Evolutionary conservation across 2,888 invertebrate genomes (phyloP).

Genomic region (Calliphora vomitoria): DNA sequence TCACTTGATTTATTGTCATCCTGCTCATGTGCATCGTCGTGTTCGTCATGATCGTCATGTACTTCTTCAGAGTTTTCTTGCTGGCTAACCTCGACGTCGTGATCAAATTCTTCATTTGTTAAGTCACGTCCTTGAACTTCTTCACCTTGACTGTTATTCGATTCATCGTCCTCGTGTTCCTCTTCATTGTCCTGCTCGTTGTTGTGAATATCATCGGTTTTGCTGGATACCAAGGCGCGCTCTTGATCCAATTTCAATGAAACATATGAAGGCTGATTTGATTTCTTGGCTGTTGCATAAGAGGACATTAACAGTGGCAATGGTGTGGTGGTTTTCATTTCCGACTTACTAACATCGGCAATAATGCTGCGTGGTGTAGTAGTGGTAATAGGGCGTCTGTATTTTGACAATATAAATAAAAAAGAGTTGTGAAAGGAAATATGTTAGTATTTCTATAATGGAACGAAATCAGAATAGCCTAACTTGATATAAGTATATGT

Average conservation of each 20-base stretch:
- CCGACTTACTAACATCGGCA: slow-evolving; percentile 67
- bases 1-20: slow-evolving; percentile 60
- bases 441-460: slow-evolving; percentile 53
- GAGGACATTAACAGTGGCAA: slow-evolving; percentile 81
- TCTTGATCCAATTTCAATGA: slow-evolving; percentile 82
- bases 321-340: slow-evolving; percentile 78
- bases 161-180: slow-evolving; percentile 63
- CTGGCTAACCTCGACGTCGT: slow-evolving; percentile 56
- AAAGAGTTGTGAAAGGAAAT: slow-evolving; percentile 46
- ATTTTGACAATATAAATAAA: slow-evolving; percentile 45
- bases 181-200: slow-evolving; percentile 64
- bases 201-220: slow-evolving; percentile 55
- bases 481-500: neutral
- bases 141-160: slow-evolving; percentile 51
- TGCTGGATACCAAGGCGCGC: slow-evolving; percentile 77
- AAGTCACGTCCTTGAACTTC: slow-evolving; percentile 70
- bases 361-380: slow-evolving; percentile 79
- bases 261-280: slow-evolving; percentile 80
- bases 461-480: slow-evolving; percentile 35
- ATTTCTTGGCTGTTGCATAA: slow-evolving; percentile 78
- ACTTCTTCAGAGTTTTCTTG: slow-evolving; percentile 69
- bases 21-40: slow-evolving; percentile 73
- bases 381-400: slow-evolving; percentile 83
- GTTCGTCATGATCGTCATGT: slow-evolving; percentile 74
- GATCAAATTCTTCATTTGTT: slow-evolving; percentile 68